These are phyloP conservation scores for Drosophila bocki DNA, from an alignment of 1,140 invertebrate genomes.

Conservation along the genomic window DNA sequence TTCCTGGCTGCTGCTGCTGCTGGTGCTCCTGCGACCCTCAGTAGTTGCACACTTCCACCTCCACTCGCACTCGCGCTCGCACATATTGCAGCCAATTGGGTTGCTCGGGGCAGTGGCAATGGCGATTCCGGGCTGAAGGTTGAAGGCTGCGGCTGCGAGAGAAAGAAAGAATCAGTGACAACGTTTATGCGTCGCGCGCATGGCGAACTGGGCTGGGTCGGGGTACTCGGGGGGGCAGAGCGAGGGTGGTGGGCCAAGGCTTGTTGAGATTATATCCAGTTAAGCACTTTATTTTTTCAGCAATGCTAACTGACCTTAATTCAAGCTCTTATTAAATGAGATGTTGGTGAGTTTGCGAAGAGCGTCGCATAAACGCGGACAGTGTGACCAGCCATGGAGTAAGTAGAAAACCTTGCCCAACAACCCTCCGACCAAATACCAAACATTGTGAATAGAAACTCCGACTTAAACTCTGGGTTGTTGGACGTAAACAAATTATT, in stretches of 20 bases:
- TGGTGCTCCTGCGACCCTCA: conserved; percentile 29
- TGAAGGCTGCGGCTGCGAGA: conserved; percentile 31
- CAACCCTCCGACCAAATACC: background rate
- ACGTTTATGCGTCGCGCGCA: conserved; percentile 14
- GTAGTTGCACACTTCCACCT: conserved; percentile 26
- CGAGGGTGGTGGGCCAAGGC: too few species aligned
- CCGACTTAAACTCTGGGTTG: too few species aligned
- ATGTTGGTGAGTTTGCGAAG: background rate
- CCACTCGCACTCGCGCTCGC: conserved; percentile 32
- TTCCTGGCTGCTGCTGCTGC: conserved; percentile 18
- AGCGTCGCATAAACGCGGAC: conserved; percentile 7
- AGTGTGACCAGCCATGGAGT: conserved; percentile 4
- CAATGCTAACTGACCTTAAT: background rate
- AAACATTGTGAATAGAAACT: background rate
- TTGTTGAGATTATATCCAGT: background rate
- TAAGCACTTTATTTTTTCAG: background rate
- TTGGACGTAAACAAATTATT: background rate
- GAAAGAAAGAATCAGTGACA: conserved; percentile 36
- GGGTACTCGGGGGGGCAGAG: background rate
- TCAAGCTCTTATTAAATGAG: background rate
- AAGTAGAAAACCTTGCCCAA: background rate
- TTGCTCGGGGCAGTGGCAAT: conserved; percentile 23
- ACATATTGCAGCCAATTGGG: conserved; percentile 56
- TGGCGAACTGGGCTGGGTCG: background rate
- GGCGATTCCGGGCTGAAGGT: conserved; percentile 33